Base-by-base conservation (phyloP, 35 echinoderm and acorn worm species). In the Chiridota heheva region DNA sequence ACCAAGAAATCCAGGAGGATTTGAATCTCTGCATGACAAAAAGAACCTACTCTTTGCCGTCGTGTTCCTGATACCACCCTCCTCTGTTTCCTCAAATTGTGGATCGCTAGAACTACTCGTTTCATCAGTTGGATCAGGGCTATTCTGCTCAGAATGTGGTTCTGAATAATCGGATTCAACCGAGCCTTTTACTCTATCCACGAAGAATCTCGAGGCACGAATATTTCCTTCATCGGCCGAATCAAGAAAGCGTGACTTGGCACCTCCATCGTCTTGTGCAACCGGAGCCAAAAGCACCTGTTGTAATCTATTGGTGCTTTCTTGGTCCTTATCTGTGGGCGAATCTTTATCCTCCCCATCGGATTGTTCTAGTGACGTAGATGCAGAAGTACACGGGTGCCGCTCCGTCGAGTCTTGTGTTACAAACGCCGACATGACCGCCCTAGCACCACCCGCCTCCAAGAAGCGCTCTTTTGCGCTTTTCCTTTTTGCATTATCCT, bases 401-500 rank as follows among this genome's bases (percentile, higher is more conserved):
- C 36, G 58, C 28, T 93, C 90, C 15, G 85, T 76, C 0, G 90
- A 93, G 43, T 93, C 90, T 68, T 93, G 90, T 42, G 90, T 88
- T 32, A 86, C 87, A 2, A 93, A 60, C 31, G 88, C 90, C 16
- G 90, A 93, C 63, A 93, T 78, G n/a, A 93, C 90, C 15, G 90
- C 90, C 44, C 60, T 82, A 27, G 90, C 84, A n/a, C 90, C 90
- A 43, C 90, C 80, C 13, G 90, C 90, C 28, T 87, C 90, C 31
- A 93, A 63, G 61, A 93, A 93, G 27, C 90, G 69, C 32, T 87
- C 90, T 66, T 93, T 93, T 25, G 90, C 90, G 84, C 82, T 93
- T 60, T 87, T 93, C n/a, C 62, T 67, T 41, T 55, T 71, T 46
- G 57, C 43, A 59, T 61, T 31, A 34, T 30, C n/a, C 35, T n/a